Percentiles rank a stretch among this genome's conserved stretches.
These are phyloP conservation scores for Cerastis rubricosa DNA, from an alignment of 2,888 invertebrate genomes.

Conservation along the genomic window DNA sequence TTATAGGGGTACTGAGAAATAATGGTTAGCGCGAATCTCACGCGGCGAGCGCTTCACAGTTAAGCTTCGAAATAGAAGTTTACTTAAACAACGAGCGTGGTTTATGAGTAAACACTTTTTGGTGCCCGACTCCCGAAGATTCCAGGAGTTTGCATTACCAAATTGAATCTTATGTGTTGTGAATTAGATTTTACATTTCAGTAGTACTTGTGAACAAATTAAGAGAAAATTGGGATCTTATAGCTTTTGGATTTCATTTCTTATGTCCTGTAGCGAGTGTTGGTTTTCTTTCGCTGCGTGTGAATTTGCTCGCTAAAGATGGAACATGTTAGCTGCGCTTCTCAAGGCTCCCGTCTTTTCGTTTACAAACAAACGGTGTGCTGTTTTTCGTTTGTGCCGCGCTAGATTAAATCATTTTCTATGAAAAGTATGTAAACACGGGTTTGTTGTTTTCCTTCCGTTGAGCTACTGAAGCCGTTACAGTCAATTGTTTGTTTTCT, in stretches of 20 bases:
- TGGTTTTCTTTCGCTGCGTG: conserved; percentile 65
- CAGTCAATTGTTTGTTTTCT: conserved; percentile 42
- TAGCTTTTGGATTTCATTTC: conserved; percentile 69
- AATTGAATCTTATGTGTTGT: conserved; percentile 71
- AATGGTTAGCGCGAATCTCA: conserved; percentile 81
- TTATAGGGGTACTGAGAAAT: conserved; percentile 79
- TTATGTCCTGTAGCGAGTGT: conserved; percentile 55
- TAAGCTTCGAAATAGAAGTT: conserved; percentile 89
- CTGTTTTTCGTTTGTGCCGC: conserved; percentile 84
- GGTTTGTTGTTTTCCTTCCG: conserved; percentile 70
- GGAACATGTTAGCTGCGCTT: conserved; percentile 85
- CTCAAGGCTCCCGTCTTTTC: conserved; percentile 83
- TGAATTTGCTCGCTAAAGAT: conserved; percentile 75
- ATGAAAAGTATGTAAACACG: conserved; percentile 79
- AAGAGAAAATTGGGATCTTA: conserved; percentile 60
- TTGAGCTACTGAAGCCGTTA: conserved; percentile 58
- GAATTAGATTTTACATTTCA: conserved; percentile 69
- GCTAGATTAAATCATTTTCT: conserved; percentile 86
- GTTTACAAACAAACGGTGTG: conserved; percentile 86
- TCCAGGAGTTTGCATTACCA: conserved; percentile 64
- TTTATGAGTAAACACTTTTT: conserved; percentile 88
- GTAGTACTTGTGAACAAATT: conserved; percentile 45
- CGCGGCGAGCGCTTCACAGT: conserved; percentile 80
- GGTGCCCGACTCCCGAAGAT: conserved; percentile 78
- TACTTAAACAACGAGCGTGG: conserved; percentile 89